phyloP scores from a whole-genome alignment of 2,888 invertebrate genomes.

The Drosophila paracracens region DNA sequence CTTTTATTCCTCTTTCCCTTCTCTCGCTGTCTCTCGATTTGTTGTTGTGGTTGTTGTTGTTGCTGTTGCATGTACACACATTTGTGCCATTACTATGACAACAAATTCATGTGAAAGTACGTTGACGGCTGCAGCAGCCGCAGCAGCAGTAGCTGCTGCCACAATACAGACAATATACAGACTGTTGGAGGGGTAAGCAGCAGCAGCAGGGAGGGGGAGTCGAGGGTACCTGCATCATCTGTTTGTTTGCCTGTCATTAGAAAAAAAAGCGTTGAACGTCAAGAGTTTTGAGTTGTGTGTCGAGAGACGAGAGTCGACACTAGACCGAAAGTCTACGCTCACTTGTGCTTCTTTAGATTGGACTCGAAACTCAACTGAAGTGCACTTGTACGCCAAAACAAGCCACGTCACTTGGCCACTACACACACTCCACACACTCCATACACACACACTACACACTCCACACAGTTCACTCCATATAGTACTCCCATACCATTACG shows the following conservation, averaged over 20 bases:
- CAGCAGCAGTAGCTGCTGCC: constrained; percentile 55
- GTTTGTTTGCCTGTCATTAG: constrained; percentile 80
- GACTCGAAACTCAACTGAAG: constrained; percentile 78
- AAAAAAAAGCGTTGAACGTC: constrained; percentile 66
- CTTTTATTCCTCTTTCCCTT: constrained; percentile 54
- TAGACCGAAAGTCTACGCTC: constrained; percentile 78
- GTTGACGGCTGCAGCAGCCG: constrained; percentile 21
- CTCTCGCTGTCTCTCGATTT: constrained; percentile 34
- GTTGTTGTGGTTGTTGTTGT: constrained; percentile 30
- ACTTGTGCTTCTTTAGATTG: constrained; percentile 80
- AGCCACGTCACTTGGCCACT: constrained; percentile 78
- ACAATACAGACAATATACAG: constrained; percentile 38
- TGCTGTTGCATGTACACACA: constrained; percentile 52
- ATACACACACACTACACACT: constrained; percentile 3
- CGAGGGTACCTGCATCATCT: constrained; percentile 62
- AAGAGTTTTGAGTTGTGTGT: constrained; percentile 53
- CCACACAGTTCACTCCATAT: constrained; percentile 14
- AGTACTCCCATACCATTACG: constrained; percentile 31
- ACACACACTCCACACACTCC: constrained; percentile 40
- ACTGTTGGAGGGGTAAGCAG: constrained; percentile 10
- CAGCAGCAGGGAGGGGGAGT: constrained; percentile 19
- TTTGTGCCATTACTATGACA: constrained; percentile 67
- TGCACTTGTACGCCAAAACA: constrained; percentile 80
- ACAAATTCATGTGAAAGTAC: constrained; percentile 77
- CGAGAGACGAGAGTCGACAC: constrained; percentile 63